Percentiles rank a stretch among this genome's conserved stretches.
These are phyloP conservation scores for Tetraneura akinire DNA, from an alignment of 1,140 invertebrate species.

Conservation along the genomic window DNA sequence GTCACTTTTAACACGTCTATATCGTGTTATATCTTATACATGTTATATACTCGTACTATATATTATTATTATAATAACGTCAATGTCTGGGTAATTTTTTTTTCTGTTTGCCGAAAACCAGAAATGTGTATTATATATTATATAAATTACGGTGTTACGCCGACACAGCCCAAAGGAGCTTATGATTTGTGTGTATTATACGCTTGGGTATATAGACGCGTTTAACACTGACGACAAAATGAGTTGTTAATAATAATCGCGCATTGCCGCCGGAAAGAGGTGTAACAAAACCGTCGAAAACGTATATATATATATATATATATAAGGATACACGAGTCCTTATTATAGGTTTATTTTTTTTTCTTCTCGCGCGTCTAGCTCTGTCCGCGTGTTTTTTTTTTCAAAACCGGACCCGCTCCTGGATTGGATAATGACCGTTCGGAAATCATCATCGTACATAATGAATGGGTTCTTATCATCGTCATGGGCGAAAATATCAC, in stretches of 20 bases:
- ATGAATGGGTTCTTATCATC: constrained; percentile 46
- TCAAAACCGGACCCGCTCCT: constrained; percentile 41
- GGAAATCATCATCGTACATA: constrained; percentile 34
- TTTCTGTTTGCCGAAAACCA: constrained; percentile 50
- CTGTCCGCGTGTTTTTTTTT: background rate
- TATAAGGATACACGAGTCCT: background rate
- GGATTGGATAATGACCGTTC: constrained; percentile 49
- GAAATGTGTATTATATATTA: constrained; percentile 1
- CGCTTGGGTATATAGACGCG: background rate
- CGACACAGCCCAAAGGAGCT: constrained; percentile 32
- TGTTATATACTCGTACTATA: background rate
- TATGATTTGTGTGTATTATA: background rate
- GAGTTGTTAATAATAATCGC: constrained; percentile 34
- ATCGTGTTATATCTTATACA: background rate
- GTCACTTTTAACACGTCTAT: constrained; percentile 40
- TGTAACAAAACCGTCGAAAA: background rate
- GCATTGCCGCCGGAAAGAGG: constrained; percentile 39
- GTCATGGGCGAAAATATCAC: constrained; percentile 45
- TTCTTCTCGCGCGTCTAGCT: too few relatives aligned
- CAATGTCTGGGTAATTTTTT: constrained; percentile 19
- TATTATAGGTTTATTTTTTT: background rate
- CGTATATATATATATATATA: too few relatives aligned
- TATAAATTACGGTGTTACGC: constrained; percentile 1
- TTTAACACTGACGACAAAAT: constrained; percentile 49
- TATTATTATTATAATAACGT: constrained; percentile 20